Base-by-base conservation (phyloP, 2,113 vertebrate species). In the Argyrosomus japonicus region DNA sequence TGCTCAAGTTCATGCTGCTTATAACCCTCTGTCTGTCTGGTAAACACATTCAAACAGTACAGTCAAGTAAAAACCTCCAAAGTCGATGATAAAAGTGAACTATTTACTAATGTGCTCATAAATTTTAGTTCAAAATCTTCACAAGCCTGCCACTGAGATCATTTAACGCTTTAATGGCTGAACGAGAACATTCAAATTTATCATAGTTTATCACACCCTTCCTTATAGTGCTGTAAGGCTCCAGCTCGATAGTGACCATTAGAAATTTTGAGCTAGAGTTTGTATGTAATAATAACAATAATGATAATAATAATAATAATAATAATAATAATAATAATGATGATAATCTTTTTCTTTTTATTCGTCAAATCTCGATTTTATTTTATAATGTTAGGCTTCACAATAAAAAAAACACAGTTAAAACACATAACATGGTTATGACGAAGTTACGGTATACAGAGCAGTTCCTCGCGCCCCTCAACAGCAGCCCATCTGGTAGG, bases 401-500 rank as follows among this genome's bases (percentile, higher is more conserved):
- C 3, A 7, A 6, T 67, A 12, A 74, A 3, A 1, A 40, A 40
- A 8, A 32, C 36, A 40, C 8, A 40, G 36, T 40, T 40, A 40
- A 40, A 40, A 40, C 36, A 40, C 36, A 40, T 40, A 40, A 40
- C 32, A 36, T 36, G 32, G 32, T 36, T 36, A 36, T 36, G 32
- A 36, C 32, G 6, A 36, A 36, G 32, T 36, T 36, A 36, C 32
- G 36, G 36, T 8, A 36, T 40, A 9, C 36, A 9, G 36, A 83
- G 25, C 23, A 68, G 60, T 45, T 67, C 56, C 69, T 72, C 45
- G 43, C 83, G 62, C 58, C n/a, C 51, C 5, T 72, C 58, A 48
- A 9, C 56, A 79, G 19, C 69, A 62, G 53, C 80, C 78, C 79
- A 83, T 74, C 82, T 84, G 88, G 56, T n/a, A 68, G 87, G 85